A percentile compares a stretch with the other conserved stretches of the same genome.
Evolutionary conservation across 2,888 invertebrate species (phyloP).

Genomic region (Ectobius pallidus): DNA sequence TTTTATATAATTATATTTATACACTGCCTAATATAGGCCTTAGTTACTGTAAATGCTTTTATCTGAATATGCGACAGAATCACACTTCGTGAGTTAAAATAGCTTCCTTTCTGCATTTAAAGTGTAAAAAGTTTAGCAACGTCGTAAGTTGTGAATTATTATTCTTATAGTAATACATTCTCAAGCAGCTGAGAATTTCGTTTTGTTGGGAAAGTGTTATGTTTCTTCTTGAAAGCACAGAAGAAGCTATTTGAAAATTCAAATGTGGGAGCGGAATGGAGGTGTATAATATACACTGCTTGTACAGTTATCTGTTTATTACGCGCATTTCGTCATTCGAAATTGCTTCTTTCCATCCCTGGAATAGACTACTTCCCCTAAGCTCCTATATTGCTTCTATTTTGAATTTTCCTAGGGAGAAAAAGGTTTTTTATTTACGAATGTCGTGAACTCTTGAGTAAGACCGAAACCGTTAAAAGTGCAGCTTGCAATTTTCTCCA

Average conservation of each 20-base stretch:
- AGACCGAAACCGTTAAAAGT: neutral
- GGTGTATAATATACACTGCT: neutral
- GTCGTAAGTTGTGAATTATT: too few relatives aligned
- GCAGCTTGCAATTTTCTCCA: neutral
- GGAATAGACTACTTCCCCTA: neutral
- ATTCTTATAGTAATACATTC: neutral
- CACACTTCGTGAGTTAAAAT: too few relatives aligned
- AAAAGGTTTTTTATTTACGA: neutral
- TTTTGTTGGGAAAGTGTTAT: neutral
- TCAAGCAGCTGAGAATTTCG: neutral
- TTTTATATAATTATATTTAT: too few relatives aligned
- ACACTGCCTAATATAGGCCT: too few relatives aligned
- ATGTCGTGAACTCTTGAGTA: neutral
- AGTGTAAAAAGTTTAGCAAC: too few relatives aligned
- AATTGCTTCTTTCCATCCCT: neutral
- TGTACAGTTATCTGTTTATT: neutral
- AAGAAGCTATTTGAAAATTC: slow-evolving; percentile 2
- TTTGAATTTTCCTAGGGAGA: neutral
- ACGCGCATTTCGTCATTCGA: neutral
- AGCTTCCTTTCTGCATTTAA: too few relatives aligned
- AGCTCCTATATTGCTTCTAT: neutral
- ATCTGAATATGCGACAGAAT: too few relatives aligned
- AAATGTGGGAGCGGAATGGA: neutral
- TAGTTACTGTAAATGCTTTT: too few relatives aligned
- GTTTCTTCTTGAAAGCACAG: neutral